Percentiles rank a stretch among this genome's conserved stretches.
Conservation (phyloP, 2,888 invertebrate genomes). For the Pandemis cinnamomeana region DNA sequence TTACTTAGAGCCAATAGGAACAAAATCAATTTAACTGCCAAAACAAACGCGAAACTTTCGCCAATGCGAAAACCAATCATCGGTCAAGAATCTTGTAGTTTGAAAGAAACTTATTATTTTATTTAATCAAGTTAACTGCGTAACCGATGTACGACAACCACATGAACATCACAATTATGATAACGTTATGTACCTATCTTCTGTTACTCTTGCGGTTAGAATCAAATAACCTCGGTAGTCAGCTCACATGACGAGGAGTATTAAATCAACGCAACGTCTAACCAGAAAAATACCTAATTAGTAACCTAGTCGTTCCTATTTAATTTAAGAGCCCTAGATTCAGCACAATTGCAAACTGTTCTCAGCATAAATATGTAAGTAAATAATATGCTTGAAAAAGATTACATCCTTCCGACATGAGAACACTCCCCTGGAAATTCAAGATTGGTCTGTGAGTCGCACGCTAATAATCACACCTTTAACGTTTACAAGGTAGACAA, state of each 20-base stretch:
- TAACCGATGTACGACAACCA: not conserved
- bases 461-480: no score
- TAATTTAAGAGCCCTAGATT: no score
- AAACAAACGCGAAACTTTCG: not conserved
- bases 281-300: not conserved
- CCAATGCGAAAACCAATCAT: not conserved
- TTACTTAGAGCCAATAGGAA: not conserved
- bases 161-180: not conserved
- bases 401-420: no score
- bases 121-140: not conserved
- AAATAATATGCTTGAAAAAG: no score
- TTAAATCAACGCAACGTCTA: not conserved
- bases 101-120: no score
- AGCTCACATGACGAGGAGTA: not conserved
- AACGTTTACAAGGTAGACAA: no score
- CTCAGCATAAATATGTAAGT: no score
- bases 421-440: no score
- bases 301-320: not conserved
- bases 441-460: no score
- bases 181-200: constrained; percentile 3
- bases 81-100: not conserved
- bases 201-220: not conserved
- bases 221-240: not conserved
- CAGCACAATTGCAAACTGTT: no score
- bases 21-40: not conserved